Evolutionary conservation across 2,888 invertebrate species (phyloP).

Genomic region (Crocallis elinguaria): DNA sequence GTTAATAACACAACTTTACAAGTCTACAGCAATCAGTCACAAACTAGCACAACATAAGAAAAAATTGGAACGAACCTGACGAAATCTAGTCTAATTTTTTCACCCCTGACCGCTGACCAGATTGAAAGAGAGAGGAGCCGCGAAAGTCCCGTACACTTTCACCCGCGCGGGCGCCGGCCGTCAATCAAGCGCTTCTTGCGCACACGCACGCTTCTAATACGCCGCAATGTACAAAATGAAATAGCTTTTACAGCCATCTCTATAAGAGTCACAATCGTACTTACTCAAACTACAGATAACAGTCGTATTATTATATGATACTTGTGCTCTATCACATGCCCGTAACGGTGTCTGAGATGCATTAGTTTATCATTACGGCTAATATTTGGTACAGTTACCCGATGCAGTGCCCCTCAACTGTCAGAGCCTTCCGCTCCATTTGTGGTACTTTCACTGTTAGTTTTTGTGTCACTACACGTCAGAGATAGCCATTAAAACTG

Average conservation of each 20-base stretch:
- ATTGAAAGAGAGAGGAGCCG: constrained; percentile 33
- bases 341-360: constrained; percentile 35
- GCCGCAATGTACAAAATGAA: neutral
- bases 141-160: constrained; percentile 63
- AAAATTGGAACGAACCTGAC: constrained; percentile 38
- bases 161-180: constrained; percentile 42
- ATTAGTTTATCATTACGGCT: constrained; percentile 34
- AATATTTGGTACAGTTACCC: constrained; percentile 34
- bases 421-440: constrained; percentile 27
- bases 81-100: constrained; percentile 32
- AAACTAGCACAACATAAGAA: constrained; percentile 17
- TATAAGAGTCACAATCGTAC: neutral
- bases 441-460: constrained; percentile 19
- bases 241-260: neutral
- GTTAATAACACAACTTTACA: constrained; percentile 1
- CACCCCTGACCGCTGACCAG: constrained; percentile 36
- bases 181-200: constrained; percentile 43
- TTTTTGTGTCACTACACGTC: constrained; percentile 18
- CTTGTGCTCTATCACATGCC: neutral
- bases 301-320: neutral
- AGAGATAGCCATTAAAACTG: neutral
- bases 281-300: no score
- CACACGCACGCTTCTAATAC: constrained; percentile 17
- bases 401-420: constrained; percentile 36
- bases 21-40: neutral